Percentiles rank a stretch among this genome's conserved stretches.
Conservation (phyloP, 2,113 vertebrate genomes). For the Azemiops feae region DNA sequence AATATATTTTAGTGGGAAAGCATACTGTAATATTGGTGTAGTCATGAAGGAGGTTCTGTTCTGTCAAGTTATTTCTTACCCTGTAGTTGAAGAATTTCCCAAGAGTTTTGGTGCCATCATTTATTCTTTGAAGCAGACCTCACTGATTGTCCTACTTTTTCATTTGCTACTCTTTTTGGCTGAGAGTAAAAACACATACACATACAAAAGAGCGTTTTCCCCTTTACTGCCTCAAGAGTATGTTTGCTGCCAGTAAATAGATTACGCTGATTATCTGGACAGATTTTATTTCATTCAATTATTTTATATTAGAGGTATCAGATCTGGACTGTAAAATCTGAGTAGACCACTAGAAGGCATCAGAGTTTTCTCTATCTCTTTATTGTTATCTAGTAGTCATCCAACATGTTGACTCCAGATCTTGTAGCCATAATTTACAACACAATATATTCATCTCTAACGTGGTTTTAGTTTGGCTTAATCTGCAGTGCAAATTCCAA, state of each 20-base stretch:
- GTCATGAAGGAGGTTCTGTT: not conserved
- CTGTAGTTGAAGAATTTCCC: not conserved
- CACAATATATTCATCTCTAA: not conserved
- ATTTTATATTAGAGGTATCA: not conserved
- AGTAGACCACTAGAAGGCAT: not conserved
- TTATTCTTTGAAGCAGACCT: not conserved
- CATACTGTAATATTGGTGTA: too few species aligned
- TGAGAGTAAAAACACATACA: not conserved
- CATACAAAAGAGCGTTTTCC: not conserved
- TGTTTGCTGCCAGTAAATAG: not conserved
- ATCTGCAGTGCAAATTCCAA: not conserved
- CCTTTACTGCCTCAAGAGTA: not conserved
- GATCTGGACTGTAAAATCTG: not conserved
- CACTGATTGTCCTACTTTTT: not conserved
- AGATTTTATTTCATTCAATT: conserved; percentile 9
- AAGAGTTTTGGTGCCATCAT: not conserved
- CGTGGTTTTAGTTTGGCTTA: not conserved
- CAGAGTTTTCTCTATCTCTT: not conserved
- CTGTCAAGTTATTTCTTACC: too few species aligned
- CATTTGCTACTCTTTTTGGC: not conserved
- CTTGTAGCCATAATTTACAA: not conserved
- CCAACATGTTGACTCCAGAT: not conserved
- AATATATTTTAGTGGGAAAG: not conserved
- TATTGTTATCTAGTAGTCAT: not conserved
- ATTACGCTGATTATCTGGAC: not conserved